Percentiles rank a stretch among this genome's conserved stretches.
Conservation (phyloP, 2,797 vertebrate genomes). For the Enteromius argenteus region DNA sequence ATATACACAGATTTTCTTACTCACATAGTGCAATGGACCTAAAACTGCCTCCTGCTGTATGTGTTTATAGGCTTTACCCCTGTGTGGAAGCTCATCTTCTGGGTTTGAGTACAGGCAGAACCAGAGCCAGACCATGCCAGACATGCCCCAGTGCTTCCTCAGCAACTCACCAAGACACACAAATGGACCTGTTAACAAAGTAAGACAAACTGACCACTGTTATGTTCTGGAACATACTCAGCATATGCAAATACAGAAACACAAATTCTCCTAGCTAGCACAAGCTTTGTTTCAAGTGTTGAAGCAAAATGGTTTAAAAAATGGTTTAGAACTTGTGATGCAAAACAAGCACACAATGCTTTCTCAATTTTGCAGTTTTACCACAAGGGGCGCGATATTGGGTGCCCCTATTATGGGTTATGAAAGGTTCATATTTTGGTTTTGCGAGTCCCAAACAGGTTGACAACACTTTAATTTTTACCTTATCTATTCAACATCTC, state of each 20-base stretch:
- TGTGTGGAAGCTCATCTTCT: constrained; percentile 70
- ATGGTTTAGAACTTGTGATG: neutral
- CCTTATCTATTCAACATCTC: too few relatives aligned
- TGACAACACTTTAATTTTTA: too few relatives aligned
- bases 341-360: neutral
- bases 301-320: neutral
- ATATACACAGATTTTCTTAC: neutral
- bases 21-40: neutral
- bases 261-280: neutral
- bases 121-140: constrained; percentile 71
- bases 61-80: constrained; percentile 78
- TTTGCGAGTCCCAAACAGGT: too few relatives aligned
- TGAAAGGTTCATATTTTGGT: too few relatives aligned
- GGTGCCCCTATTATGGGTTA: too few relatives aligned
- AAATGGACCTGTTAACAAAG: constrained; percentile 81
- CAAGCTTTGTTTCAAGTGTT: neutral
- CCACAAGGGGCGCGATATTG: neutral
- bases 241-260: neutral
- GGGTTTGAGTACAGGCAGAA: constrained; percentile 55
- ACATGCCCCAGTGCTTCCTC: constrained; percentile 78
- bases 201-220: constrained; percentile 58
- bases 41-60: constrained; percentile 34
- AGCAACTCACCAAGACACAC: constrained; percentile 73
- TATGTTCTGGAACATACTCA: neutral
- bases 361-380: neutral